Conservation (phyloP, 2,113 vertebrate genomes). For the Poeciliopsis occidentalis region DNA sequence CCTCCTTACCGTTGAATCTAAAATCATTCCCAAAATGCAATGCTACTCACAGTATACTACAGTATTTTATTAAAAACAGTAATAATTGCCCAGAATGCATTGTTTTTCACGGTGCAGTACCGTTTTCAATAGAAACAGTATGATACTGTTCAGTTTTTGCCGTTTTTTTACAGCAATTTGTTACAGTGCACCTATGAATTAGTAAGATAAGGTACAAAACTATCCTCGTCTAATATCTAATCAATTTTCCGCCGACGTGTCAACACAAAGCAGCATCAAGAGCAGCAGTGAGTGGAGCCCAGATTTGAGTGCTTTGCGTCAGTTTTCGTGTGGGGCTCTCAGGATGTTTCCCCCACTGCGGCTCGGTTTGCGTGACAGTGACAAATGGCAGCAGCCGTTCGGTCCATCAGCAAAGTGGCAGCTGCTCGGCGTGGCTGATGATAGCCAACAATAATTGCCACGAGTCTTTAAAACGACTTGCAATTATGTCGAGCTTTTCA, state of each 20-base stretch:
- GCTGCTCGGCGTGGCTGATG: constrained; percentile 55
- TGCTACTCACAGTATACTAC: too few relatives aligned
- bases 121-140: too few relatives aligned
- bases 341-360: not conserved
- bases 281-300: not conserved
- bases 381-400: constrained; percentile 48
- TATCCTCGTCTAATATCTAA: not conserved
- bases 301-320: not conserved
- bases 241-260: not conserved
- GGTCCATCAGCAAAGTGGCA: constrained; percentile 37
- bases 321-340: constrained; percentile 15
- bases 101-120: too few relatives aligned
- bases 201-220: not conserved
- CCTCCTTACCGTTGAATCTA: too few relatives aligned
- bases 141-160: too few relatives aligned
- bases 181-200: not conserved
- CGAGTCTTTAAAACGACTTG: constrained; percentile 54
- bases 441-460: constrained; percentile 66
- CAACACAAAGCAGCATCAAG: not conserved
- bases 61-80: too few relatives aligned
- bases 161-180: too few relatives aligned
- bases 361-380: constrained; percentile 51
- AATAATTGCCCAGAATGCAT: too few relatives aligned
- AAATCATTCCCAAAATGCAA: too few relatives aligned
- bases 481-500: constrained; percentile 63